Evolutionary conservation across 30 jellyfish, hydroid and myxozoan genomes (phyloP).

Genomic region (Aurelia aurita): DNA sequence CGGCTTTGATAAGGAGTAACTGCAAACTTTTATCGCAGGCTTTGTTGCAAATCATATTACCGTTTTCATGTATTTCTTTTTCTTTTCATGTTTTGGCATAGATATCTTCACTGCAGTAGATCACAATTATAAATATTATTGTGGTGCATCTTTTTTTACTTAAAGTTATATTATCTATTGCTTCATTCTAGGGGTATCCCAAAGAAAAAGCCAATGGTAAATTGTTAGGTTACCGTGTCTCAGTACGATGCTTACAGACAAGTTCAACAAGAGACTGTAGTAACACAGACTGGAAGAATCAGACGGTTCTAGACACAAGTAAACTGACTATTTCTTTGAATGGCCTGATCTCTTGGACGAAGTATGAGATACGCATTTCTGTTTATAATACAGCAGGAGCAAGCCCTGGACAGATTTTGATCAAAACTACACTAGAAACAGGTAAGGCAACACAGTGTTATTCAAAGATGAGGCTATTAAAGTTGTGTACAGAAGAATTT

Average conservation of each 20-base stretch:
- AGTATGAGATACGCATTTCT: conserved; percentile 26
- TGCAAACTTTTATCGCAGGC: too few relatives aligned
- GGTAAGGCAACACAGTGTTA: background rate
- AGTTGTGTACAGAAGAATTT: too few relatives aligned
- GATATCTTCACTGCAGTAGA: too few relatives aligned
- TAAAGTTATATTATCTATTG: too few relatives aligned
- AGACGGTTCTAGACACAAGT: background rate
- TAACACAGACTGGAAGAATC: background rate
- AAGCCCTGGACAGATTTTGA: conserved; percentile 13
- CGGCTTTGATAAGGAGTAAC: too few relatives aligned
- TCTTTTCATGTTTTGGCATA: too few relatives aligned
- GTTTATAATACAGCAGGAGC: conserved; percentile 62
- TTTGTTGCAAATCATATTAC: too few relatives aligned
- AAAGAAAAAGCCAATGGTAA: conserved; percentile 20
- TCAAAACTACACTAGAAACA: conserved; percentile 39
- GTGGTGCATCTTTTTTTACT: too few relatives aligned
- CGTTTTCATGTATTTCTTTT: too few relatives aligned
- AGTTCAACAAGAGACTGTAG: conserved; percentile 47
- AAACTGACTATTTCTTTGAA: background rate
- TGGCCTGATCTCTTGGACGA: conserved; percentile 55
- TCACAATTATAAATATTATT: too few relatives aligned
- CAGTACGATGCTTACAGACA: conserved; percentile 33
- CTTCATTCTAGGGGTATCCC: too few relatives aligned
- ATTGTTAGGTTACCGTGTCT: conserved; percentile 42
- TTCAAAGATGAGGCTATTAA: background rate